Percentiles rank a stretch among this genome's conserved stretches.
phyloP scores from a whole-genome alignment of 1,140 invertebrate species.

The Atta texana region DNA sequence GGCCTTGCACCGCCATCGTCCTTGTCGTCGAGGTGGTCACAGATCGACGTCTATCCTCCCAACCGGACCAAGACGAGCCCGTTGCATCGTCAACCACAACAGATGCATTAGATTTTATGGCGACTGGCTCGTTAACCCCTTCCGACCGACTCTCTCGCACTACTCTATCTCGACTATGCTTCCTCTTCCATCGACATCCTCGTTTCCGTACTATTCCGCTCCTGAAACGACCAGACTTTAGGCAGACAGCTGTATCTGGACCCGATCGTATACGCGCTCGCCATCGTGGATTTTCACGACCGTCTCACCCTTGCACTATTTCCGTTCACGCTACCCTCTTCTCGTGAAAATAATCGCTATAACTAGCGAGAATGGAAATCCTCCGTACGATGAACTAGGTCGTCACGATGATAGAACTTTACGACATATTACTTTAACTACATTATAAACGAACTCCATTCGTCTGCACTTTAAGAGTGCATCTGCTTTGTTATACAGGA shows the following conservation, averaged over 20 bases:
- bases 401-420: constrained; percentile 18
- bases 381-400: background rate
- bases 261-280: constrained; percentile 64
- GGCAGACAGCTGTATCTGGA: constrained; percentile 73
- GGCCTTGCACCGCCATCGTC: constrained; percentile 57
- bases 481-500: background rate
- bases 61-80: constrained; percentile 14
- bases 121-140: constrained; percentile 71
- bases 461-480: background rate
- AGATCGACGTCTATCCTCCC: constrained; percentile 50
- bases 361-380: constrained; percentile 1
- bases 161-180: background rate
- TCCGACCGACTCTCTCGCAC: constrained; percentile 39
- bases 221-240: constrained; percentile 75
- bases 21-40: constrained; percentile 15
- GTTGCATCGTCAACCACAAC: constrained; percentile 76
- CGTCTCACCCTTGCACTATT: constrained; percentile 19
- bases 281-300: constrained; percentile 35
- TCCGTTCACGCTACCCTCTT: background rate
- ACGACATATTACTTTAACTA: constrained; percentile 30
- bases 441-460: constrained; percentile 13
- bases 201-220: constrained; percentile 17
- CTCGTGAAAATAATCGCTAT: background rate
- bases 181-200: background rate
- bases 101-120: constrained; percentile 82